A percentile compares a stretch with the other conserved stretches of the same genome.
Evolutionary conservation across 2,797 vertebrate species (phyloP).

Genomic region (Phaenicophaeus curvirostris): DNA sequence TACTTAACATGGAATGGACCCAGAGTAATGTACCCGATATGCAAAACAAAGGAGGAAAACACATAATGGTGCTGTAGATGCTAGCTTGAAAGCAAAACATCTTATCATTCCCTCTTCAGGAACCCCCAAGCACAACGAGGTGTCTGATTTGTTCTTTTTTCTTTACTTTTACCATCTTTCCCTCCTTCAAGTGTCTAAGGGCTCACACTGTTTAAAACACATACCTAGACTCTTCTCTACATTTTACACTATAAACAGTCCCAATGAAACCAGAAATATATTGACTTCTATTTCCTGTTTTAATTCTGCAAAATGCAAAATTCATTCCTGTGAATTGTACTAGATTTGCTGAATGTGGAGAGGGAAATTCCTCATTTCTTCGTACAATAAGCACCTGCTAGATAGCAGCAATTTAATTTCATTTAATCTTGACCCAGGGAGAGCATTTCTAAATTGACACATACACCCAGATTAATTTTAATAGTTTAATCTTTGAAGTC

Average conservation of each 20-base stretch:
- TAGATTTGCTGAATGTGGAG: not conserved
- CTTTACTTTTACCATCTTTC: not conserved
- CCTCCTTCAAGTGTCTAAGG: not conserved
- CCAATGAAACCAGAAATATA: not conserved
- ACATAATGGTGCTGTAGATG: rapidly evolving
- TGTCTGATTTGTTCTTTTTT: not conserved
- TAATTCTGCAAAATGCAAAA: not conserved
- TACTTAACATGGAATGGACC: not conserved
- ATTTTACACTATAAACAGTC: not conserved
- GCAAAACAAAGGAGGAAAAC: not conserved
- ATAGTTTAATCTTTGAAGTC: not conserved
- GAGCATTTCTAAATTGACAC: not conserved
- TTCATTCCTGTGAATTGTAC: not conserved
- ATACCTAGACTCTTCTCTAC: not conserved
- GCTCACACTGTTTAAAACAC: not conserved
- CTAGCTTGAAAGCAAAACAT: not conserved
- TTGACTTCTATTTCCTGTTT: not conserved
- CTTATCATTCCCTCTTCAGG: not conserved
- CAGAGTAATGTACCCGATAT: not conserved
- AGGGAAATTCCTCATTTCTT: not conserved
- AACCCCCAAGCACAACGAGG: not conserved
- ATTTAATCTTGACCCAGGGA: not conserved
- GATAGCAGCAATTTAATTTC: not conserved
- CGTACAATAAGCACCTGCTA: not conserved
- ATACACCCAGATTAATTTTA: not conserved